Evolutionary conservation across 2,888 invertebrate genomes (phyloP), one percentile per base, ranked within the genome.

Genomic region (Eilema depressum): DNA sequence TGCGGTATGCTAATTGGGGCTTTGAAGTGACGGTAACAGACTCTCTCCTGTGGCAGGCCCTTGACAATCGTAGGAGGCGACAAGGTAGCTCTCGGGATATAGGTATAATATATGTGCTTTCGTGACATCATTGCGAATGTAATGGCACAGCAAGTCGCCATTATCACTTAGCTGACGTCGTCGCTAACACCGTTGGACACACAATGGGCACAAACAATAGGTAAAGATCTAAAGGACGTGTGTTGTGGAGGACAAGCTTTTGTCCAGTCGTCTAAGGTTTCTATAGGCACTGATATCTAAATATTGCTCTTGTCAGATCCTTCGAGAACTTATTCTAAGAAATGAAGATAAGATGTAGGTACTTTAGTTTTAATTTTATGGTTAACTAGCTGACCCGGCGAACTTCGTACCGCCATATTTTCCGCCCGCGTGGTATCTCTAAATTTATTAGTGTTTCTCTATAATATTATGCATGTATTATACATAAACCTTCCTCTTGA

Each of bases 1-100:
- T 25, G 53, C 59, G 59, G 20, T 76, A 81, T 79, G 76, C 61
- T 79, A 76, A 79, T 81, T 70, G 61, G 41, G 65, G 64, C 71
- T 71, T 69, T 70, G 74, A 68, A 59, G 70, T 63, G 41, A 63
- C 47, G 71, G 47, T 56, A 66, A 26, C 33, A 65, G 63, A 37
- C 37, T 68, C 17, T 17, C 63, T 56, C 20, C 62, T 56, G 37
- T 63, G 62, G 14, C 17, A 5, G 37, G 37, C 4, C 25, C 37
- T 63, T 25, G 37, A 17, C 25, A 10, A 37, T 8, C 7, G 59
- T 26, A 26, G 33, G 5, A 47, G 47, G 4, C 33, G 30, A 33
- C 11, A 61, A 23, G n/a, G 33, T 62, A 14, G 33, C 33, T 33
- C 4, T 23, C 12, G n/a, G 5, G 23, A 23, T 33, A n/a, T 8